phyloP scores from a whole-genome alignment of 2,888 invertebrate species.

The Archaeoteleia sp. region DNA sequence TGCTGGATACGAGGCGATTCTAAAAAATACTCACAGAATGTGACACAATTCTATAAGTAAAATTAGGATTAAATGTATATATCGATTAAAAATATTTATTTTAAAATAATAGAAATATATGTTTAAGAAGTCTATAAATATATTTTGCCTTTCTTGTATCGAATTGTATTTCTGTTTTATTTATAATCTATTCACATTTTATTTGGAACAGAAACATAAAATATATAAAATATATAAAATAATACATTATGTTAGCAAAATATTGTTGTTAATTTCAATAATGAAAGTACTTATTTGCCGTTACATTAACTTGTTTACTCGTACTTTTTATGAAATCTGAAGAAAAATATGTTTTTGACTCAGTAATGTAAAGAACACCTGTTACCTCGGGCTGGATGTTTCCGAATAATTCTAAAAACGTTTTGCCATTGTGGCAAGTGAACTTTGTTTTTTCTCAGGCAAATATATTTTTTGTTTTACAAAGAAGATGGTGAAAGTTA shows the following conservation, averaged over 20 bases:
- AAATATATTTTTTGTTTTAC: conserved; percentile 15
- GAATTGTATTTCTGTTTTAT: too few relatives aligned
- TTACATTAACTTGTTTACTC: too few relatives aligned
- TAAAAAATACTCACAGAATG: conserved; percentile 1
- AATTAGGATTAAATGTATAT: too few relatives aligned
- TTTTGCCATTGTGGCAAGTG: conserved; percentile 13
- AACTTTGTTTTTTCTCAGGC: conserved; percentile 12
- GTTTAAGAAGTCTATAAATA: too few relatives aligned
- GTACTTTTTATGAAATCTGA: conserved; percentile 9
- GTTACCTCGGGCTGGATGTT: conserved; percentile 6
- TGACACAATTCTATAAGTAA: too few relatives aligned
- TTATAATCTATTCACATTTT: too few relatives aligned
- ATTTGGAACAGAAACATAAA: too few relatives aligned
- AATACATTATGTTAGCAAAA: not conserved
- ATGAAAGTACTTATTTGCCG: conserved; percentile 7
- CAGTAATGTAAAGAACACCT: conserved; percentile 12
- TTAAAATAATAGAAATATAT: too few relatives aligned
- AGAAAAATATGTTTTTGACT: conserved; percentile 9
- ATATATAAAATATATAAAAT: too few relatives aligned
- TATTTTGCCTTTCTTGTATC: too few relatives aligned
- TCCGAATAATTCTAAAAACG: conserved; percentile 11
- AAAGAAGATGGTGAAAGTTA: too few relatives aligned
- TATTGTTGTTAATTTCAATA: not conserved
- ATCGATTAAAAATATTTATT: too few relatives aligned
- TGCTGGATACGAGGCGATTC: conserved; percentile 9